A percentile compares a stretch with the other conserved stretches of the same genome.
Conservation (phyloP, 2,888 invertebrate genomes). For the Lampropteryx suffumata region DNA sequence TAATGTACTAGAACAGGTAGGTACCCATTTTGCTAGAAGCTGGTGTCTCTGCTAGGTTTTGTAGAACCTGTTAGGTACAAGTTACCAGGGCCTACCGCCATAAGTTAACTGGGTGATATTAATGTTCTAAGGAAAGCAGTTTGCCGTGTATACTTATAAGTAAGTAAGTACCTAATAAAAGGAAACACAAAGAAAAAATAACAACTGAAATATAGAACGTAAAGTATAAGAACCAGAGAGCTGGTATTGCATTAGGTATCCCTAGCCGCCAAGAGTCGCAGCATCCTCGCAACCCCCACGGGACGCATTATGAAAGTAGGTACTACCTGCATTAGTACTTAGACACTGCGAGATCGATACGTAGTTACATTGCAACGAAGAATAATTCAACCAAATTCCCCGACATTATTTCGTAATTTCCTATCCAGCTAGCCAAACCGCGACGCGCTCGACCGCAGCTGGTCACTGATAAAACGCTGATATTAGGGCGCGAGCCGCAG, state of each 20-base stretch:
- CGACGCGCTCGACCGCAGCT: constrained; percentile 44
- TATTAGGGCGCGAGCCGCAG: constrained; percentile 67
- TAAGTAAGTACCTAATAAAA: neutral
- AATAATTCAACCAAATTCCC: constrained; percentile 41
- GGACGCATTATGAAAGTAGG: constrained; percentile 75
- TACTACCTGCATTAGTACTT: constrained; percentile 39
- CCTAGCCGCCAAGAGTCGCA: constrained; percentile 67
- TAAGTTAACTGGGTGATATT: too few species aligned
- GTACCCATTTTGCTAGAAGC: too few species aligned
- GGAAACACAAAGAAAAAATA: constrained; percentile 28
- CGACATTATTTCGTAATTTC: constrained; percentile 2
- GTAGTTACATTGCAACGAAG: constrained; percentile 61
- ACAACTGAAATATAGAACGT: constrained; percentile 41
- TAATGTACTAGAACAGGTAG: too few species aligned
- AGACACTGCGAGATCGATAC: constrained; percentile 75
- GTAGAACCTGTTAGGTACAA: too few species aligned
- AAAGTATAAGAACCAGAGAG: constrained; percentile 51
- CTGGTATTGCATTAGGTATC: constrained; percentile 76
- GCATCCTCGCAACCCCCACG: constrained; percentile 68
- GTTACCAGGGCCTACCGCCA: too few species aligned
- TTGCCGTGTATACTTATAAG: too few species aligned
- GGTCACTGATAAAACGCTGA: constrained; percentile 75
- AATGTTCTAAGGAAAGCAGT: too few species aligned
- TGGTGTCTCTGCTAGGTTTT: too few species aligned
- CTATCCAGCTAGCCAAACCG: constrained; percentile 28